Conservation (phyloP, 2,888 invertebrate genomes). For the Perizoma flavofasciatum region DNA sequence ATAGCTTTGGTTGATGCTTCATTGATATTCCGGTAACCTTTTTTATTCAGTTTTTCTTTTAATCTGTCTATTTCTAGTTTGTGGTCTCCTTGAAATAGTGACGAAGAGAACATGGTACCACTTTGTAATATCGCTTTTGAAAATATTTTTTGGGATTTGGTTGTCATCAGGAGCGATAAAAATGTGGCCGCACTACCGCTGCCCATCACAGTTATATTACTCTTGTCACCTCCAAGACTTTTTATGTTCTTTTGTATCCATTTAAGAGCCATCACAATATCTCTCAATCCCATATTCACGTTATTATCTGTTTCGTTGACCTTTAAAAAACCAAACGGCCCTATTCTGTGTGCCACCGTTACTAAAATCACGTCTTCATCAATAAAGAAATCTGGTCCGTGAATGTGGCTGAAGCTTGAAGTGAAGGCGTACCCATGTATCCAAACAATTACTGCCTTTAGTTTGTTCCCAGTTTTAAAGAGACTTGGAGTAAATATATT, state of each 20-base stretch:
- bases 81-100: slow-evolving; percentile 59
- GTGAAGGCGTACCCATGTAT: slow-evolving; percentile 75
- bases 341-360: slow-evolving; percentile 68
- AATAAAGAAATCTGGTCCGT: slow-evolving; percentile 73
- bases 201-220: slow-evolving; percentile 68
- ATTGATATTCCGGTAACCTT: slow-evolving; percentile 43
- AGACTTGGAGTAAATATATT: slow-evolving; percentile 86
- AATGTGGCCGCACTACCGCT: slow-evolving; percentile 70
- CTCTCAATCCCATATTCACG: slow-evolving; percentile 77
- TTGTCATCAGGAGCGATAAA: slow-evolving; percentile 61
- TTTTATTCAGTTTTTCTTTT: slow-evolving; percentile 49
- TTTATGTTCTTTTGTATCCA: slow-evolving; percentile 69
- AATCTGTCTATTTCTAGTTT: slow-evolving; percentile 56
- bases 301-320: slow-evolving; percentile 58
- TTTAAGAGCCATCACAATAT: slow-evolving; percentile 71
- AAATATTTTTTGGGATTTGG: slow-evolving; percentile 64
- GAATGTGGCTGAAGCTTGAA: slow-evolving; percentile 73
- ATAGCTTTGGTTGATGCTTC: slow-evolving; percentile 57
- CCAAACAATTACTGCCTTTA: slow-evolving; percentile 68
- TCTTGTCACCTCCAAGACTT: slow-evolving; percentile 66
- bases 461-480: slow-evolving; percentile 42
- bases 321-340: slow-evolving; percentile 73
- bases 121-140: slow-evolving; percentile 76
- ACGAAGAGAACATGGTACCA: slow-evolving; percentile 67
- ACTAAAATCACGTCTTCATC: slow-evolving; percentile 68